Conservation (phyloP, 2,888 invertebrate genomes). For the Ephialtes manifestator region DNA sequence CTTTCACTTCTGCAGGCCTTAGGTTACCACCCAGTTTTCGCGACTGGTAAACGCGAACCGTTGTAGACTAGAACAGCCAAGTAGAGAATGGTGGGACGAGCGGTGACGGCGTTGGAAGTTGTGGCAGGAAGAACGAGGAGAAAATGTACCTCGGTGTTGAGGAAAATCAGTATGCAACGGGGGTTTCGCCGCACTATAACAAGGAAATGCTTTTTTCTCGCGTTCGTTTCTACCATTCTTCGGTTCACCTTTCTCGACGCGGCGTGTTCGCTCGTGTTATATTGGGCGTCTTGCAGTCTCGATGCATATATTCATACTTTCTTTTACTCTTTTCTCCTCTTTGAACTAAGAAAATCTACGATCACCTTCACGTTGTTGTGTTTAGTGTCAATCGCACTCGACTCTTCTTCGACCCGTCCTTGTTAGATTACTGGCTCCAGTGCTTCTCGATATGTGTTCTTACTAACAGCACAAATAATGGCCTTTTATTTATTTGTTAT, state of each 20-base stretch:
- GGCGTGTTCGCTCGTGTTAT: slow-evolving; percentile 23
- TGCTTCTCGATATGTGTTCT: background rate
- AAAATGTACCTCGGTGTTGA: slow-evolving; percentile 66
- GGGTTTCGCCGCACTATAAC: slow-evolving; percentile 76
- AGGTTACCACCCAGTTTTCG: slow-evolving; percentile 40
- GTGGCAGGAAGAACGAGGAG: slow-evolving; percentile 62
- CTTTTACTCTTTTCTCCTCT: slow-evolving; percentile 45
- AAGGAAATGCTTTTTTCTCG: slow-evolving; percentile 74
- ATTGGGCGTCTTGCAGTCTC: slow-evolving; percentile 5
- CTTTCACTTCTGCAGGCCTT: slow-evolving; percentile 12
- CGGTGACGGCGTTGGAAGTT: slow-evolving; percentile 42
- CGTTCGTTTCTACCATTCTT: slow-evolving; percentile 64
- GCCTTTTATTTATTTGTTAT: background rate
- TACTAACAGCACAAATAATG: background rate
- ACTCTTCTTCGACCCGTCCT: background rate
- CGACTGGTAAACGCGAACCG: slow-evolving; percentile 45
- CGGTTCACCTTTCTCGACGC: slow-evolving; percentile 51
- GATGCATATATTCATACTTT: slow-evolving; percentile 20
- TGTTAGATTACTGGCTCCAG: background rate
- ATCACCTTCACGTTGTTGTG: background rate
- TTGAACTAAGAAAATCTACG: slow-evolving; percentile 18
- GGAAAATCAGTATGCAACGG: slow-evolving; percentile 81
- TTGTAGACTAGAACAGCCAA: slow-evolving; percentile 39
- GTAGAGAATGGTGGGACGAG: slow-evolving; percentile 23
- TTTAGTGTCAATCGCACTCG: slow-evolving; percentile 1